Percentiles rank a stretch among this genome's conserved stretches.
phyloP scores from a whole-genome alignment of 2,113 vertebrate species.

The Nestor notabilis region DNA sequence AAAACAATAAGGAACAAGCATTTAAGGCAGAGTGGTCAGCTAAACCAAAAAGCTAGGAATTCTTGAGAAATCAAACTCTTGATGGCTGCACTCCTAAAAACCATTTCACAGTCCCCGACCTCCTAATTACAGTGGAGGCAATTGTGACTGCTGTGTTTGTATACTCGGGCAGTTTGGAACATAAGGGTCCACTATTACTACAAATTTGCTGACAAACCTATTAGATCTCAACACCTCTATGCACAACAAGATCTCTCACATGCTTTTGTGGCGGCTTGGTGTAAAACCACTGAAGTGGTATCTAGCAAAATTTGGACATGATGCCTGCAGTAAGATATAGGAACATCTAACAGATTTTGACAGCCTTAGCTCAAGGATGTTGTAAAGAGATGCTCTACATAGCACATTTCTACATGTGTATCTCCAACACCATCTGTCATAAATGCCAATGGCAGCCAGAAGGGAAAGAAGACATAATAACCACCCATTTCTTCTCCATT shows the following conservation, averaged over 20 bases:
- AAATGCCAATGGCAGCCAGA: neutral
- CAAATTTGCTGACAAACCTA: neutral
- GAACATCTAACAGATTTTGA: neutral
- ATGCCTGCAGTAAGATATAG: neutral
- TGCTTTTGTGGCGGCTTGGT: neutral
- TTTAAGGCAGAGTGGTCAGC: neutral
- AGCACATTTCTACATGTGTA: neutral
- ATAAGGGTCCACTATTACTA: neutral
- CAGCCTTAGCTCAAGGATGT: neutral
- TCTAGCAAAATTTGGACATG: neutral
- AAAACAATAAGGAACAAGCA: neutral
- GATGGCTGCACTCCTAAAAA: neutral
- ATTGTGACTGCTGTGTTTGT: neutral
- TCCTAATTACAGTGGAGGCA: neutral
- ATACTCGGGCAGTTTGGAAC: neutral
- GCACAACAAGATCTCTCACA: neutral
- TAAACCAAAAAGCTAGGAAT: neutral
- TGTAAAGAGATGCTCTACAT: neutral
- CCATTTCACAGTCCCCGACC: fast-evolving
- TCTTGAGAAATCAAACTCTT: neutral
- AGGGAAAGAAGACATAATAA: neutral
- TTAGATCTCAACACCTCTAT: neutral
- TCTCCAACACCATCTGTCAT: neutral
- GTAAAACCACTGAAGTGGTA: neutral
- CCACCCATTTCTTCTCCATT: neutral